Conservation (phyloP, 1,140 invertebrate species). For the Ephestia elutella region DNA sequence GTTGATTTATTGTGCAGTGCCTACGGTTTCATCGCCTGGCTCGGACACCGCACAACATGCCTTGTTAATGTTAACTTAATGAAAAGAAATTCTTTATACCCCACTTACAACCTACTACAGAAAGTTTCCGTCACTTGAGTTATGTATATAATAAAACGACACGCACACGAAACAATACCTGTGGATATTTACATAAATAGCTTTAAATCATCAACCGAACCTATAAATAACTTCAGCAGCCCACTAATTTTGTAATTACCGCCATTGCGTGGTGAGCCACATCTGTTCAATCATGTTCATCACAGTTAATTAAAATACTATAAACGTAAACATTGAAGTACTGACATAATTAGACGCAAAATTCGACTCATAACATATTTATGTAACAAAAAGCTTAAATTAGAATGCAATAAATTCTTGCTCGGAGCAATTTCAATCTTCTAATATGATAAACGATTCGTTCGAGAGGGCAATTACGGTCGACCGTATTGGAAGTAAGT, state of each 20-base stretch:
- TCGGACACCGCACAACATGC: slow-evolving; percentile 26
- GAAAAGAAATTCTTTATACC: slow-evolving; percentile 50
- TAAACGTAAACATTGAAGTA: background rate
- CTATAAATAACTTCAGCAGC: background rate
- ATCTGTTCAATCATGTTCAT: background rate
- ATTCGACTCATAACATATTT: slow-evolving; percentile 19
- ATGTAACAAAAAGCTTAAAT: slow-evolving; percentile 31
- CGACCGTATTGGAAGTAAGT: slow-evolving; percentile 32
- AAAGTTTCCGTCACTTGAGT: slow-evolving; percentile 27
- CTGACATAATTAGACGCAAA: slow-evolving; percentile 12
- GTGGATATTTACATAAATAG: slow-evolving; percentile 1
- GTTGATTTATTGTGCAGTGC: slow-evolving; percentile 63
- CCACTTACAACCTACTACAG: slow-evolving; percentile 32
- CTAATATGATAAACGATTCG: slow-evolving; percentile 59
- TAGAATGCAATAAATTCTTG: slow-evolving; percentile 35
- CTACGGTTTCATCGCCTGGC: slow-evolving; percentile 50
- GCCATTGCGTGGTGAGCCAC: background rate
- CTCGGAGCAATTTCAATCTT: slow-evolving; percentile 38
- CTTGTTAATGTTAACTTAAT: slow-evolving; percentile 45
- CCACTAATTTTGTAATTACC: slow-evolving; percentile 2
- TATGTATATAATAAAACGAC: slow-evolving; percentile 27
- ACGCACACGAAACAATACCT: slow-evolving; percentile 17
- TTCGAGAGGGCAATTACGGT: slow-evolving; percentile 47
- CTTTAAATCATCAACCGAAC: background rate
- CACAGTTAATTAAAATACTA: background rate